These are phyloP conservation scores for Acanthosoma haemorrhoidale DNA, from an alignment of 2,888 invertebrate species.

Conservation along the genomic window DNA sequence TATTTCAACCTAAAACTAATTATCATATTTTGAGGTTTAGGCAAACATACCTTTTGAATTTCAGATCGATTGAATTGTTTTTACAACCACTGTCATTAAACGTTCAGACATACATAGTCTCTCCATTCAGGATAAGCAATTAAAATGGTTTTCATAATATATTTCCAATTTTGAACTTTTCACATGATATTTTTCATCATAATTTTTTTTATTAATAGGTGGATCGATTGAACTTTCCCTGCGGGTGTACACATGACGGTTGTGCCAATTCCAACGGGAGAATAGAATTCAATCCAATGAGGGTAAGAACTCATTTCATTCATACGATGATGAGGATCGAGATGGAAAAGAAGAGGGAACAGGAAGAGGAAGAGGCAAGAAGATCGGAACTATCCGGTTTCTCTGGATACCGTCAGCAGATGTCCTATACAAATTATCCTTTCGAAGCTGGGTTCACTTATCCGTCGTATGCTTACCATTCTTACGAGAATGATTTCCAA, in stretches of 20 bases:
- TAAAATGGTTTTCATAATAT: not conserved
- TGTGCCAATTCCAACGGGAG: conserved; percentile 89
- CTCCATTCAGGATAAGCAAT: too few species aligned
- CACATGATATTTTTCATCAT: not conserved
- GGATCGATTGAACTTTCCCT: conserved; percentile 91
- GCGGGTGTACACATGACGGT: conserved; percentile 90
- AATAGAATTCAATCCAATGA: conserved; percentile 91
- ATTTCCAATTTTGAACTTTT: not conserved
- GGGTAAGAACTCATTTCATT: conserved; percentile 94
- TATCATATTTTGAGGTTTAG: too few species aligned
- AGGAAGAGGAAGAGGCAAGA: conserved; percentile 51
- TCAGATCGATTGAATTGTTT: too few species aligned
- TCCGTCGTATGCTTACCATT: conserved; percentile 5
- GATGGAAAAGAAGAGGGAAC: conserved; percentile 72
- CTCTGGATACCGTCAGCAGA: not conserved
- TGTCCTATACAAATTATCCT: conserved; percentile 5
- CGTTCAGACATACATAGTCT: too few species aligned
- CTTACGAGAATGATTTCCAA: conserved; percentile 17
- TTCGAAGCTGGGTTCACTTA: conserved; percentile 16
- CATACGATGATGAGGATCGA: conserved; percentile 92
- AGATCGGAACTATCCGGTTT: not conserved
- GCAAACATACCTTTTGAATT: too few species aligned
- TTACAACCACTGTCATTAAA: too few species aligned
- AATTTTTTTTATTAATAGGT: conserved; percentile 53
- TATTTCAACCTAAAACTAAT: too few species aligned